Percentiles rank a stretch among this genome's conserved stretches.
These are phyloP conservation scores for Agrochola lychnidis DNA, from an alignment of 2,888 invertebrate species.

Conservation along the genomic window DNA sequence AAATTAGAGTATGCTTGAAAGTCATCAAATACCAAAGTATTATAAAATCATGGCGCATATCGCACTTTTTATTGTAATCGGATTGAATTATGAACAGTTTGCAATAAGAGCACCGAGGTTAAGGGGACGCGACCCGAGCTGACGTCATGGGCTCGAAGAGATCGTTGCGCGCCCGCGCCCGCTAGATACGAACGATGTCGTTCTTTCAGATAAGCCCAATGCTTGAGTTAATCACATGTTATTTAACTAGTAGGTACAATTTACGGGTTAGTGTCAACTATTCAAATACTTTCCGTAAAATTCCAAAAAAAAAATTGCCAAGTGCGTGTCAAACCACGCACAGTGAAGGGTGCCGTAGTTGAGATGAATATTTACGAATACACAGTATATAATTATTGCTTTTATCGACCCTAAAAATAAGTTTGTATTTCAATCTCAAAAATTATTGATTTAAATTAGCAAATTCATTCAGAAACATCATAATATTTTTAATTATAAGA, in stretches of 20 bases:
- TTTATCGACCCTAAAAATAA: not conserved
- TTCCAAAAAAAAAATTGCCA: not conserved
- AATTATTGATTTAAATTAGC: not conserved
- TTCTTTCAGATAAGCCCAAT: constrained; percentile 74
- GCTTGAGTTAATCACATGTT: constrained; percentile 67
- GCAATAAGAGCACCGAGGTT: constrained; percentile 79
- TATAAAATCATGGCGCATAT: constrained; percentile 48
- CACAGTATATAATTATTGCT: too few relatives aligned
- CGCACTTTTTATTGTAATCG: constrained; percentile 73
- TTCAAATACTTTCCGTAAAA: not conserved
- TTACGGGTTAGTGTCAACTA: constrained; percentile 6
- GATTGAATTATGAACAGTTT: constrained; percentile 73
- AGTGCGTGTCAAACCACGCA: not conserved
- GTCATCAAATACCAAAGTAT: constrained; percentile 15
- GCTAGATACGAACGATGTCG: constrained; percentile 78
- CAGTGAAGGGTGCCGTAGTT: not conserved
- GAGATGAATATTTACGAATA: not conserved
- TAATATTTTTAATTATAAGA: not conserved
- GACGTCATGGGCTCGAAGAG: constrained; percentile 75
- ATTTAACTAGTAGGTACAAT: constrained; percentile 41
- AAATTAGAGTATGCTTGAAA: constrained; percentile 1
- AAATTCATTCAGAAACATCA: not conserved
- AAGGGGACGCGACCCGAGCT: constrained; percentile 80
- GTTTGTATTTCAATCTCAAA: not conserved
- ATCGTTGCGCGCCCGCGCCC: constrained; percentile 73